Base-by-base conservation (phyloP, 2,113 vertebrate species). In the Oreochromis tanganicae region DNA sequence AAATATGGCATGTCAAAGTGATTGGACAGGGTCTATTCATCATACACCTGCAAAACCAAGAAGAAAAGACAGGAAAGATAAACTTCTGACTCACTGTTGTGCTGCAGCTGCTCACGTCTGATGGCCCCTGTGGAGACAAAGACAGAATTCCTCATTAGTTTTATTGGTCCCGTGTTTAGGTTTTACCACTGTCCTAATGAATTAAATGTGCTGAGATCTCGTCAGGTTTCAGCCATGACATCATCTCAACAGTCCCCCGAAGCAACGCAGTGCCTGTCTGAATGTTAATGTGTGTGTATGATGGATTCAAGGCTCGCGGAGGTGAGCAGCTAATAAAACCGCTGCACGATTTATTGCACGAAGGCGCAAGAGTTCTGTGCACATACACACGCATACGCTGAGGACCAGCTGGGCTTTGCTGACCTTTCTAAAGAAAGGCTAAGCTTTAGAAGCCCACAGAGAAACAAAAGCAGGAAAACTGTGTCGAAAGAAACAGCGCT, bases 341-440 rank as follows among this genome's bases (percentile, higher is more conserved):
- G 11, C 41, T 3, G 50, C 12, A 36, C 13, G 19, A 90, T 85
- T 92, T 91, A 91, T 82, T 75, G 91, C 88, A 83, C 68, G 63
- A 79, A 48, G 61, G 71, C 11, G 9, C 46, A 50, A 34, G 48
- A 79, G 57, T 14, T 24, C 41, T 16, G 56, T 12, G 24, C 59
- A 48, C 41, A 27, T 56, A 36, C 71, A 34, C 86, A 80, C 21
- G 1, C 46, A 71, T 68, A 48, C 21, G 4, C 48, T 0, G n/a
- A 89, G 36, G 68, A 85, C 17, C 85, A 92, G 85, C 84, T 88
- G 90, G 88, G 55, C 61, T 32, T 75, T 7, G 57, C 83, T 88
- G 87, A 90, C 84, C 89, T 91, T 90, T 90, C 59, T 27, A 54
- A 89, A 63, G 82, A 78, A 85, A 85, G 10, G 50, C 19, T 63